These are phyloP conservation scores for Tinamus major DNA, from an alignment of 2,797 vertebrate genomes.

Conservation along the genomic window DNA sequence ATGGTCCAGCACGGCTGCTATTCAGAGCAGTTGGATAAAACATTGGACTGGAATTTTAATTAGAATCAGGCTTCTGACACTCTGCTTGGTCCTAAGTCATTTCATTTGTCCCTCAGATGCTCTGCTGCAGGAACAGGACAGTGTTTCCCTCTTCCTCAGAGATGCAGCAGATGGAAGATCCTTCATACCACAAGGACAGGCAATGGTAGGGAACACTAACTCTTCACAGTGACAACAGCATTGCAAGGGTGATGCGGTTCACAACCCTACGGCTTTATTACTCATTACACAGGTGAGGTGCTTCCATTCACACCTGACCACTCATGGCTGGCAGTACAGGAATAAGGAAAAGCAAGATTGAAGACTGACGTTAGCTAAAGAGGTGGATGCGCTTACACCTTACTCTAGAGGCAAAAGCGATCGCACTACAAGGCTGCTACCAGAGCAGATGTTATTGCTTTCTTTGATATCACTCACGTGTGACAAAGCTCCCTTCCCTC, in stretches of 20 bases:
- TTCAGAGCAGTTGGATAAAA: not conserved
- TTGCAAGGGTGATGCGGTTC: not conserved
- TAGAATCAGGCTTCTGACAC: not conserved
- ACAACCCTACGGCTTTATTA: not conserved
- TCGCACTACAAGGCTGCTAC: not conserved
- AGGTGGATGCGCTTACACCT: not conserved
- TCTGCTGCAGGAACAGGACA: not conserved
- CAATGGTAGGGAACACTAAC: not conserved
- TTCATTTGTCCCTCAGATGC: not conserved
- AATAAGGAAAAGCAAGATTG: not conserved
- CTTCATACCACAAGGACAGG: not conserved
- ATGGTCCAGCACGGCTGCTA: not conserved
- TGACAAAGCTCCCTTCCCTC: not conserved
- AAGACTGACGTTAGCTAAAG: not conserved
- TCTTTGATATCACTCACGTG: not conserved
- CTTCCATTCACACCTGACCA: not conserved
- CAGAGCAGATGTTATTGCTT: not conserved
- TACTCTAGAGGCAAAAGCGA: not conserved
- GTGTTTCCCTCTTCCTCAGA: not conserved
- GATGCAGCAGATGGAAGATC: not conserved
- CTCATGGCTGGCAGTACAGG: accelerated
- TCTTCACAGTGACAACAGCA: not conserved
- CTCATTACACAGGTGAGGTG: not conserved
- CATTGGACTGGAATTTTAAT: not conserved
- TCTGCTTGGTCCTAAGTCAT: not conserved